These are phyloP conservation scores for Cydia splendana DNA, from an alignment of 1,140 invertebrate genomes.

Conservation along the genomic window DNA sequence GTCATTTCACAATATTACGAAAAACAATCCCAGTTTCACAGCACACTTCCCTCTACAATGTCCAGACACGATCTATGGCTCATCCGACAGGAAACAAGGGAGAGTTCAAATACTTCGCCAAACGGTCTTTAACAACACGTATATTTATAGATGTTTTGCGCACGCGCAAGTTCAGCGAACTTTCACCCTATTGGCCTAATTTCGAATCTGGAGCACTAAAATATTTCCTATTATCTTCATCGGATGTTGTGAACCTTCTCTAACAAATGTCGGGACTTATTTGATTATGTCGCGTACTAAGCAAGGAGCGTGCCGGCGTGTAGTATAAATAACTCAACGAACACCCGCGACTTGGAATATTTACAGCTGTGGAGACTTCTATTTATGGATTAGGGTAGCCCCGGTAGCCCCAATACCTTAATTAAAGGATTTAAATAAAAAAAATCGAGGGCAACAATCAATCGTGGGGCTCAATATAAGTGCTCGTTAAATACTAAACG, in stretches of 20 bases:
- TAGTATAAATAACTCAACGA: constrained; percentile 61
- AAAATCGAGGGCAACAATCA: neutral
- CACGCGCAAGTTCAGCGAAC: constrained; percentile 64
- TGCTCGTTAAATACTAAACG: no score
- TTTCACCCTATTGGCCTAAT: constrained; percentile 42
- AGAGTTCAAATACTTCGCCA: constrained; percentile 58
- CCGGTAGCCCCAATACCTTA: no score
- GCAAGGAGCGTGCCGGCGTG: constrained; percentile 42
- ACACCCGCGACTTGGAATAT: constrained; percentile 44
- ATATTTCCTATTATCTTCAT: constrained; percentile 1
- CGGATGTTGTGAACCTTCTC: constrained; percentile 42
- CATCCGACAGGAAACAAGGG: constrained; percentile 59
- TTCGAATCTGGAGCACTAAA: constrained; percentile 5
- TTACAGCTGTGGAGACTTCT: constrained; percentile 12
- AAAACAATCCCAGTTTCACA: constrained; percentile 29
- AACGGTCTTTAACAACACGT: constrained; percentile 65
- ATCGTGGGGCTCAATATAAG: no score
- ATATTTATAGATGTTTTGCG: constrained; percentile 73
- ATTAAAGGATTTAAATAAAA: neutral
- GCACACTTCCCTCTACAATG: constrained; percentile 19
- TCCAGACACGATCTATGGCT: constrained; percentile 31
- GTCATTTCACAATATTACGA: constrained; percentile 53
- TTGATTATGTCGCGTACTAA: constrained; percentile 54
- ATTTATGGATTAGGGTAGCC: constrained; percentile 20
- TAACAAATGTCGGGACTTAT: constrained; percentile 42